These are phyloP conservation scores for Megaleporinus macrocephalus DNA, from an alignment of 2,113 vertebrate genomes.

Conservation along the genomic window DNA sequence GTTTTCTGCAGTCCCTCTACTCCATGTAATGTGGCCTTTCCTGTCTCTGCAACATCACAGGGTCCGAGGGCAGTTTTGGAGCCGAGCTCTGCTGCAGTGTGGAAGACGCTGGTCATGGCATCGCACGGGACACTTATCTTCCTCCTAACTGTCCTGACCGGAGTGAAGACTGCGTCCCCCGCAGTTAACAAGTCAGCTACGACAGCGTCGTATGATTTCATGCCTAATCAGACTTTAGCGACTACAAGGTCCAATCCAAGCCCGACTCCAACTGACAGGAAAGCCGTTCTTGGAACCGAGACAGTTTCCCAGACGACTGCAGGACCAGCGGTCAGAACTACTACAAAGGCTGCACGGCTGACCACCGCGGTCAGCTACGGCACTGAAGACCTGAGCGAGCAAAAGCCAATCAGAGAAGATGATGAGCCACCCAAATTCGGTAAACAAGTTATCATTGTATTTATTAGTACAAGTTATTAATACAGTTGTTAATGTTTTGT, in stretches of 20 bases:
- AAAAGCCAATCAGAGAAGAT: constrained; percentile 14
- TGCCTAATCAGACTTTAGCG: neutral
- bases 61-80: neutral
- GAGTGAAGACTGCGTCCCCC: neutral
- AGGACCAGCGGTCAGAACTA: constrained; percentile 18
- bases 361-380: constrained; percentile 8
- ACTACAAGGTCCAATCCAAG: neutral
- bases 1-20: constrained; percentile 11
- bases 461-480: no score
- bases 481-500: no score
- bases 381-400: constrained; percentile 42
- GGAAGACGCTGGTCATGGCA: constrained; percentile 23
- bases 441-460: constrained; percentile 20
- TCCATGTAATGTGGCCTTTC: constrained; percentile 1
- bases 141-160: constrained; percentile 28
- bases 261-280: neutral
- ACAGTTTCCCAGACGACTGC: neutral
- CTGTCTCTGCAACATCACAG: constrained; percentile 19
- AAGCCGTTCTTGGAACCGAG: constrained; percentile 16
- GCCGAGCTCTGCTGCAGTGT: neutral
- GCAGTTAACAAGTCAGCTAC: neutral
- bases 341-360: neutral
- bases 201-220: neutral
- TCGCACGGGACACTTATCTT: neutral
- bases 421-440: constrained; percentile 61